Conservation (phyloP, 1,140 invertebrate genomes). For the Psilanteris sp. region DNA sequence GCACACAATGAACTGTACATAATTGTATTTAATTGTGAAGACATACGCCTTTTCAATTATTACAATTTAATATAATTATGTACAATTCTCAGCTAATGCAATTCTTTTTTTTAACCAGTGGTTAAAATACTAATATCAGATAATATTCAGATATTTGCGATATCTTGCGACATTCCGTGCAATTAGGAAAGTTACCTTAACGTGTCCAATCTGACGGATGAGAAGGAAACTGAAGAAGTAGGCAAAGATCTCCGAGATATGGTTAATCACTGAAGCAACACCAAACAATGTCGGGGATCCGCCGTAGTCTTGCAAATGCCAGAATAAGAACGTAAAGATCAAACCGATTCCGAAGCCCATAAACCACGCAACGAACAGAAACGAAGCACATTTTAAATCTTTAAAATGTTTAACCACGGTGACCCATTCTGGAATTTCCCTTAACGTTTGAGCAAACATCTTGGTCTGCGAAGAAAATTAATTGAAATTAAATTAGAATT, state of each 20-base stretch:
- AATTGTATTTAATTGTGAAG: too few species aligned
- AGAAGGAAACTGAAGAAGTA: slow-evolving; percentile 98
- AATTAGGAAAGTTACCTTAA: slow-evolving; percentile 89
- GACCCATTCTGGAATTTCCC: slow-evolving; percentile 95
- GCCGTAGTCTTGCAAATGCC: slow-evolving; percentile 98
- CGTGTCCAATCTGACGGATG: slow-evolving; percentile 95
- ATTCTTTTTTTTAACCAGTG: too few species aligned
- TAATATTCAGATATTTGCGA: too few species aligned
- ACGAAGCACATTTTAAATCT: slow-evolving; percentile 94
- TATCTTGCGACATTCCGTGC: too few species aligned
- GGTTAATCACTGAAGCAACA: slow-evolving; percentile 98
- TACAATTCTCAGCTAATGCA: too few species aligned
- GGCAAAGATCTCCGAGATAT: slow-evolving; percentile 98
- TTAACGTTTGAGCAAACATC: slow-evolving; percentile 95
- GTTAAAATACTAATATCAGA: too few species aligned
- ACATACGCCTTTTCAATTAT: too few species aligned
- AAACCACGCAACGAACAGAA: slow-evolving; percentile 98
- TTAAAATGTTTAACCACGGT: slow-evolving; percentile 94
- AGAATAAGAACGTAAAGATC: slow-evolving; percentile 99
- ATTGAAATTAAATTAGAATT: too few species aligned
- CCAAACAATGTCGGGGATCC: slow-evolving; percentile 98
- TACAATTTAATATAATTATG: too few species aligned
- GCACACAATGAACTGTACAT: too few species aligned
- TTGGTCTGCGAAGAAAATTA: slow-evolving; percentile 84
- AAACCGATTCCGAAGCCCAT: slow-evolving; percentile 99